A percentile compares a stretch with the other conserved stretches of the same genome.
These are phyloP conservation scores for Synodontis membranacea DNA, from an alignment of 2,113 vertebrate species.

Conservation along the genomic window DNA sequence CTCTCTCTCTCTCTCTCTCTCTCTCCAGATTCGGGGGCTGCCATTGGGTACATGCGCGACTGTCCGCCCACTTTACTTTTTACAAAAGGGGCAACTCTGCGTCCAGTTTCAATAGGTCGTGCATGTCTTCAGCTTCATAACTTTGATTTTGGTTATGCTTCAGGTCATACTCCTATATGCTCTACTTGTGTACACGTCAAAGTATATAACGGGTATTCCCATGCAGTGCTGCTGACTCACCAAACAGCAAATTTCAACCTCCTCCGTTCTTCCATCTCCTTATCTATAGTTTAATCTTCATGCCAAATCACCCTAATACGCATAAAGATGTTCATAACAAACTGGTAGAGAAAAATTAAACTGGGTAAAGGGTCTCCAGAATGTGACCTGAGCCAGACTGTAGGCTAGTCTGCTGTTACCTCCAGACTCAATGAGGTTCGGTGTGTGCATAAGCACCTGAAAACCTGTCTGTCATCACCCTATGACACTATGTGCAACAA, in stretches of 20 bases:
- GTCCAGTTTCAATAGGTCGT: slow-evolving; percentile 5
- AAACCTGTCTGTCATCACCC: slow-evolving; percentile 68
- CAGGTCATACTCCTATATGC: too few species aligned
- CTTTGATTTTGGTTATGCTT: not conserved
- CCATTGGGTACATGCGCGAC: slow-evolving; percentile 84
- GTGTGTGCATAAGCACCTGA: slow-evolving; percentile 57
- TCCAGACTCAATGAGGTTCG: slow-evolving; percentile 37
- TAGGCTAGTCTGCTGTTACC: slow-evolving; percentile 34
- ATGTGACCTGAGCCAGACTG: slow-evolving; percentile 10
- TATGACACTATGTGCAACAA: slow-evolving; percentile 66
- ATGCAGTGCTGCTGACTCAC: not conserved
- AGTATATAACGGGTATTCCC: not conserved
- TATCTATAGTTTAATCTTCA: too few species aligned
- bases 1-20: slow-evolving; percentile 40
- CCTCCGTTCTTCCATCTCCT: not conserved
- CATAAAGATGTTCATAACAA: not conserved
- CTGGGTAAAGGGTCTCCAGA: not conserved
- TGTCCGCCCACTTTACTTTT: slow-evolving; percentile 86
- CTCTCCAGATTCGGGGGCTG: slow-evolving; percentile 81
- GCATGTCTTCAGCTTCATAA: not conserved
- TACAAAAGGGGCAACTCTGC: slow-evolving; percentile 79
- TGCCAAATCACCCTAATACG: not conserved
- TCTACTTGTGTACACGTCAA: not conserved
- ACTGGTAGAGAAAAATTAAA: not conserved
- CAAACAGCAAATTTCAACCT: not conserved